Evolutionary conservation across 2,888 invertebrate genomes (phyloP).

Genomic region (Andrena bucephala): DNA sequence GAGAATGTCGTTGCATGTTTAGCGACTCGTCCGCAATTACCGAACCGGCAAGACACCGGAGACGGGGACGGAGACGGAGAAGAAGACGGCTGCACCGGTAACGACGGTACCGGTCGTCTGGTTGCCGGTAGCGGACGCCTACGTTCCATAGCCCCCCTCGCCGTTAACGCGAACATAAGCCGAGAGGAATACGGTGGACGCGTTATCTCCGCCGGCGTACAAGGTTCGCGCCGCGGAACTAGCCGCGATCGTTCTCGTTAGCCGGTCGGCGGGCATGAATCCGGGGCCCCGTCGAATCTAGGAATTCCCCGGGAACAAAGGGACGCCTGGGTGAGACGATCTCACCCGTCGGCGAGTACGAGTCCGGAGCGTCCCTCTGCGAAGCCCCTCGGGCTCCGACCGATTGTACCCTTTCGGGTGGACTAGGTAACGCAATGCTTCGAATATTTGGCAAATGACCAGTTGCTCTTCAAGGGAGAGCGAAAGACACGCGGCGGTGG

Average conservation of each 20-base stretch:
- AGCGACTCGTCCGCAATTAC: slow-evolving; percentile 78
- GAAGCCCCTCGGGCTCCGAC: slow-evolving; percentile 24
- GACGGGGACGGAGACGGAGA: slow-evolving; percentile 36
- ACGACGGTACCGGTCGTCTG: slow-evolving; percentile 57
- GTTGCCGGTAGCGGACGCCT: slow-evolving; percentile 62
- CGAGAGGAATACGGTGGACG: neutral
- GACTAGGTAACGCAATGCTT: slow-evolving; percentile 78
- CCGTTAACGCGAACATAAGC: neutral
- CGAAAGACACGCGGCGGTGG: slow-evolving; percentile 53
- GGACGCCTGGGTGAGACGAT: neutral
- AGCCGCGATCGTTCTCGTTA: slow-evolving; percentile 12
- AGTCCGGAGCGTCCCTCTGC: slow-evolving; percentile 33
- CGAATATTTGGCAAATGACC: slow-evolving; percentile 83
- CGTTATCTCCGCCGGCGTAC: slow-evolving; percentile 28
- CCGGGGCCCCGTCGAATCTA: slow-evolving; percentile 6
- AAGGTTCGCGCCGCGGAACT: neutral
- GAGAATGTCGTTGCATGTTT: slow-evolving; percentile 83
- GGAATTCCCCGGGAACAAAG: slow-evolving; percentile 18
- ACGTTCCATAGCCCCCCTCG: slow-evolving; percentile 12
- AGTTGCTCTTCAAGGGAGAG: slow-evolving; percentile 55
- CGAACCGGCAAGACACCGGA: slow-evolving; percentile 66
- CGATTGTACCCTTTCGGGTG: slow-evolving; percentile 50
- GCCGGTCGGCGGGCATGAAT: neutral
- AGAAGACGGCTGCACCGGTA: slow-evolving; percentile 45
- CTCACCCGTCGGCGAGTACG: neutral